A percentile compares a stretch with the other conserved stretches of the same genome.
phyloP scores from a whole-genome alignment of 2,888 invertebrate species.

The Xestia ashworthii region DNA sequence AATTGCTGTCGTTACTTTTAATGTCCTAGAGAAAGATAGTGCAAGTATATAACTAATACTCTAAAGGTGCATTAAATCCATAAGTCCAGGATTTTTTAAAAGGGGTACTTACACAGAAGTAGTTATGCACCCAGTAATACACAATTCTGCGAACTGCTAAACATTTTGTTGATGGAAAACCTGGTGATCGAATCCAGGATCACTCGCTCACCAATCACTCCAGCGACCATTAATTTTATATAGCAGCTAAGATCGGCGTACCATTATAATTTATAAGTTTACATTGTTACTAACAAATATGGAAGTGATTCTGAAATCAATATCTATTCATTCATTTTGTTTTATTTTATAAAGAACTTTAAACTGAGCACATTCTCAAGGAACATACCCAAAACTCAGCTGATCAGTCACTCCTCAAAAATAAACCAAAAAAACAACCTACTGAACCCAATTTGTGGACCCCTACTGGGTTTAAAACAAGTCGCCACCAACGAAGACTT shows the following conservation, averaged over 20 bases:
- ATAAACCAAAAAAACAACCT: constrained; percentile 13
- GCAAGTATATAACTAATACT: neutral
- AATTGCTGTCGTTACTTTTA: neutral
- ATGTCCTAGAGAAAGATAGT: neutral
- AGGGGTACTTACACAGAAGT: neutral
- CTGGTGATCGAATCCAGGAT: neutral
- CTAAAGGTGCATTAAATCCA: neutral
- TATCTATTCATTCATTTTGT: too few species aligned
- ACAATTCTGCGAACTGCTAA: neutral
- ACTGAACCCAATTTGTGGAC: constrained; percentile 50
- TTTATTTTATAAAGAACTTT: neutral
- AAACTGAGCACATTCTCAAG: neutral
- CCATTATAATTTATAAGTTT: too few species aligned
- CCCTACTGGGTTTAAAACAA: constrained; percentile 43
- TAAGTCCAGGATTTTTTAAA: neutral
- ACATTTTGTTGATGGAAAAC: neutral
- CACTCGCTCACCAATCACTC: neutral
- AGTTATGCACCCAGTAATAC: neutral
- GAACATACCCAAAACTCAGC: neutral
- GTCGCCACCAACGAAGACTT: constrained; percentile 82
- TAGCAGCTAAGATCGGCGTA: neutral
- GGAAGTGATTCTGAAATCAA: too few species aligned
- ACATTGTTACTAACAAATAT: too few species aligned
- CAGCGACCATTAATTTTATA: neutral
- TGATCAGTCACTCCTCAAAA: constrained; percentile 18